Conservation (phyloP, 2,797 vertebrate genomes). For the Pseudochaenichthys georgianus region DNA sequence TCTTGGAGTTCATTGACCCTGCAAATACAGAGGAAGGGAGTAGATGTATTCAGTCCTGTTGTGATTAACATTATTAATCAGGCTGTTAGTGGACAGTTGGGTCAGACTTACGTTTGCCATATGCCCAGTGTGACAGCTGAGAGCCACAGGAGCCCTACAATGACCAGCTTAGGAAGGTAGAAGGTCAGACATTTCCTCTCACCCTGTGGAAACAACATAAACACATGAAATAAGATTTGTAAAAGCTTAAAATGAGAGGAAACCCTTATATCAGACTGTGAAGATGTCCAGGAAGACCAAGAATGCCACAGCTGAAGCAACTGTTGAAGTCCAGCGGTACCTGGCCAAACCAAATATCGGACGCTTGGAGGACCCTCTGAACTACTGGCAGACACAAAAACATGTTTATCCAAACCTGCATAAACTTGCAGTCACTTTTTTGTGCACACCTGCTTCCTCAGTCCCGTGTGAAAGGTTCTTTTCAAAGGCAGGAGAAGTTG, state of each 20-base stretch:
- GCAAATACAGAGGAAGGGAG: conserved; percentile 26
- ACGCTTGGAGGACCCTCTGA: too few species aligned
- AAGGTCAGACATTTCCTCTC: conserved; percentile 95
- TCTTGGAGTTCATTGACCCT: conserved; percentile 95
- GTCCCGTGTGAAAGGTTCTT: too few species aligned
- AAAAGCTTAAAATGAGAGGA: neutral
- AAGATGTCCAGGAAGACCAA: too few species aligned
- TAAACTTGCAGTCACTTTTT: too few species aligned
- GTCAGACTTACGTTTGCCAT: conserved; percentile 95
- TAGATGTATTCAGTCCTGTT: neutral
- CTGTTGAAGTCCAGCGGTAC: too few species aligned
- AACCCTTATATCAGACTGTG: neutral
- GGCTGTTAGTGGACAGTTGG: too few species aligned
- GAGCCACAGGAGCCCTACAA: conserved; percentile 94
- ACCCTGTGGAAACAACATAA: conserved; percentile 80
- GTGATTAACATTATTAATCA: conserved; percentile 1
- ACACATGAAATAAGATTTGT: neutral
- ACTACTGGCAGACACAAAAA: too few species aligned
- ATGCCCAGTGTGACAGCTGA: conserved; percentile 94
- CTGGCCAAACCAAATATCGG: too few species aligned
- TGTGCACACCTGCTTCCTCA: too few species aligned
- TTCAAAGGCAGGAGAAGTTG: too few species aligned
- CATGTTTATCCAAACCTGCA: too few species aligned
- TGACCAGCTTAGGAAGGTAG: conserved; percentile 93
- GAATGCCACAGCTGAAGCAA: too few species aligned